Conservation (phyloP, 2,888 invertebrate genomes). For the Micoletzkya japonica region DNA sequence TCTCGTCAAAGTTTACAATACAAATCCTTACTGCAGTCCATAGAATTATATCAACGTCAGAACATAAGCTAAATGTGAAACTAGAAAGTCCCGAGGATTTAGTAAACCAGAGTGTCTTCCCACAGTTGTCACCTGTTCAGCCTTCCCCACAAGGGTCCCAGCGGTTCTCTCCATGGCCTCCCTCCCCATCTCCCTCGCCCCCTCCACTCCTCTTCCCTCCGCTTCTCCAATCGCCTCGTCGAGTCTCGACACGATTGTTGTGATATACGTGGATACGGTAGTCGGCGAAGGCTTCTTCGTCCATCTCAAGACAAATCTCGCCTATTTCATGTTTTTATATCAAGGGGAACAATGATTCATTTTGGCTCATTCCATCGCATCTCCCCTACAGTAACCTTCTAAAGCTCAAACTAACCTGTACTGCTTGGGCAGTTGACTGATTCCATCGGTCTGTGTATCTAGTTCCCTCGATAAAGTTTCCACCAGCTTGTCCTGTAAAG, state of each 20-base stretch:
- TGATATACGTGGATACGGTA: slow-evolving; percentile 76
- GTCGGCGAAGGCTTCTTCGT: slow-evolving; percentile 72
- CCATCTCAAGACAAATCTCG: slow-evolving; percentile 61
- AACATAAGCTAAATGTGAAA: background rate
- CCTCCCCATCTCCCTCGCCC: slow-evolving; percentile 4
- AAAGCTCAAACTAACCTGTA: slow-evolving; percentile 36
- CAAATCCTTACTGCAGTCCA: background rate
- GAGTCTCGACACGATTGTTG: slow-evolving; percentile 26
- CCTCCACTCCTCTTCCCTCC: slow-evolving; percentile 12
- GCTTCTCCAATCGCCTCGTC: slow-evolving; percentile 19
- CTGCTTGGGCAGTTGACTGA: slow-evolving; percentile 81
- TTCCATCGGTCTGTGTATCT: slow-evolving; percentile 63
- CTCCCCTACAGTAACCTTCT: background rate
- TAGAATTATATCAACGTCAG: background rate
- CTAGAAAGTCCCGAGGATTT: too few species aligned
- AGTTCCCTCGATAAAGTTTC: slow-evolving; percentile 6
- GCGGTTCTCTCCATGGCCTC: slow-evolving; percentile 7
- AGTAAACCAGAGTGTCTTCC: too few species aligned
- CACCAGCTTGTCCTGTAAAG: slow-evolving; percentile 3
- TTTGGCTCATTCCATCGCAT: background rate
- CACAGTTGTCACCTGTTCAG: slow-evolving; percentile 20
- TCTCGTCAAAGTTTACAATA: background rate
- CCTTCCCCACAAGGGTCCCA: background rate
- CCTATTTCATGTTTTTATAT: background rate
- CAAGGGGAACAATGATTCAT: background rate